These are phyloP conservation scores for Lagria hirta DNA, from an alignment of 2,888 invertebrate genomes.

Conservation along the genomic window DNA sequence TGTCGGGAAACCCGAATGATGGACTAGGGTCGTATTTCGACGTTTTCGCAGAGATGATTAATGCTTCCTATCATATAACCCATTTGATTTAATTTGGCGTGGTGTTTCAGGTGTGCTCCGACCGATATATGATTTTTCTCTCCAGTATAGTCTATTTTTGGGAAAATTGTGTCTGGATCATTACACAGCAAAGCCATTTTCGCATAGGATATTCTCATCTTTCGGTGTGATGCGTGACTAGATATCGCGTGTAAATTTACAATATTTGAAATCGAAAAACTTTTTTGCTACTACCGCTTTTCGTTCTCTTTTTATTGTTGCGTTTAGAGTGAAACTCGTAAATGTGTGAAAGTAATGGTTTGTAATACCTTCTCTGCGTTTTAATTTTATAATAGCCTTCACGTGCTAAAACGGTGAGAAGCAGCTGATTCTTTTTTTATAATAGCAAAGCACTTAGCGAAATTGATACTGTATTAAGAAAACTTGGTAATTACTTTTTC, in stretches of 20 bases:
- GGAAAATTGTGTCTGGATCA: constrained; percentile 8
- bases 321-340: constrained; percentile 18
- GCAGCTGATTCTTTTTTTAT: constrained; percentile 8
- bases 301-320: constrained; percentile 25
- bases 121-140: constrained; percentile 3
- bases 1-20: constrained; percentile 16
- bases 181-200: constrained; percentile 28
- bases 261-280: constrained; percentile 32
- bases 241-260: constrained; percentile 30
- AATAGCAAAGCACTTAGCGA: constrained; percentile 9
- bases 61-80: constrained; percentile 11
- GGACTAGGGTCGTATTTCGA: constrained; percentile 21
- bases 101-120: constrained; percentile 10
- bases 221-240: constrained; percentile 32
- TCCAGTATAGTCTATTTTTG: constrained; percentile 11
- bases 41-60: constrained; percentile 19
- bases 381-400: constrained; percentile 17
- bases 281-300: constrained; percentile 33
- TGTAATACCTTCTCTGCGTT: constrained; percentile 10
- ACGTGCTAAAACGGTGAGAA: constrained; percentile 5
- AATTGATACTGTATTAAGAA: constrained; percentile 13
- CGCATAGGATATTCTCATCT: constrained; percentile 32
- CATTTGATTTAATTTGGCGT: constrained; percentile 19
- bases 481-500: no score
- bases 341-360: constrained; percentile 12